Evolutionary conservation across 2,888 invertebrate species (phyloP).

Genomic region (Synergus gifuensis): DNA sequence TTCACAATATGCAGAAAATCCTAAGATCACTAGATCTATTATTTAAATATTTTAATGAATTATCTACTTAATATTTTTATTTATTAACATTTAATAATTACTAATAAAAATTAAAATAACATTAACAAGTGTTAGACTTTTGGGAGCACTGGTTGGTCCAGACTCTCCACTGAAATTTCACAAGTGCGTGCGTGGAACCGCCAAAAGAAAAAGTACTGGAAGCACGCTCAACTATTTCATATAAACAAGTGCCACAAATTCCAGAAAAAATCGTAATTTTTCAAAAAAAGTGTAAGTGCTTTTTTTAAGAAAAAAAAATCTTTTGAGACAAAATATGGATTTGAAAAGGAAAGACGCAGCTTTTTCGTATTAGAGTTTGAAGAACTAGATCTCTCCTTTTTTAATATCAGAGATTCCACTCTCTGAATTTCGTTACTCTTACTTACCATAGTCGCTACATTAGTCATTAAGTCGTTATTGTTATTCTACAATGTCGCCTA

Average conservation of each 20-base stretch:
- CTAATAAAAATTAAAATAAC: too few species aligned
- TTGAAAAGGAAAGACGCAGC: slow-evolving; percentile 25
- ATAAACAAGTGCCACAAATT: not conserved
- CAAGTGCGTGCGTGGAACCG: slow-evolving; percentile 13
- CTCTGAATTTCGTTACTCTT: slow-evolving; percentile 56
- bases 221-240: slow-evolving; percentile 35
- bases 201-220: slow-evolving; percentile 38
- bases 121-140: too few species aligned
- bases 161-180: slow-evolving; percentile 14
- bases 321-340: not conserved
- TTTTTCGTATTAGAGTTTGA: slow-evolving; percentile 1
- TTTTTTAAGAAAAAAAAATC: not conserved
- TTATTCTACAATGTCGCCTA: slow-evolving; percentile 66
- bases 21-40: not conserved
- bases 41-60: not conserved
- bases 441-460: slow-evolving; percentile 58
- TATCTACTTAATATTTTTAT: too few species aligned
- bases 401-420: slow-evolving; percentile 16
- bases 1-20: not conserved
- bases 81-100: too few species aligned
- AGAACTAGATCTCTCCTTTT: slow-evolving; percentile 2
- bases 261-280: not conserved
- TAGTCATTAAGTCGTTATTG: slow-evolving; percentile 59
- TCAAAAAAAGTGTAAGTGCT: not conserved
- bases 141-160: not conserved